These are phyloP conservation scores for Zelostemma sp. DNA, from an alignment of 1,140 invertebrate species.

Conservation along the genomic window DNA sequence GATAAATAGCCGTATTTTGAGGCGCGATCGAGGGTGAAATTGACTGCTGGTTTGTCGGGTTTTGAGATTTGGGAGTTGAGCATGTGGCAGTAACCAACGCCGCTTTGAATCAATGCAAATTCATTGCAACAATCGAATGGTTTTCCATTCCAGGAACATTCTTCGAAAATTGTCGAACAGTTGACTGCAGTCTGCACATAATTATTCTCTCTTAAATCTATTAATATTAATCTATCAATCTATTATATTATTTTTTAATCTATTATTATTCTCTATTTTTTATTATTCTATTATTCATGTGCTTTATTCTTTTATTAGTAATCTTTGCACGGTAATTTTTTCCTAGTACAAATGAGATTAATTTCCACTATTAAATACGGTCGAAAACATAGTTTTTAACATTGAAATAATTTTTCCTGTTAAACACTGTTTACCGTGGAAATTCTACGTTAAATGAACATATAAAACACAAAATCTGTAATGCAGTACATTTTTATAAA, in stretches of 20 bases:
- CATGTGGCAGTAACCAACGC: conserved; percentile 42
- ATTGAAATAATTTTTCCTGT: too few species aligned
- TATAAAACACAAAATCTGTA: neutral
- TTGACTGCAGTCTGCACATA: conserved; percentile 25
- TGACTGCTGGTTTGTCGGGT: neutral
- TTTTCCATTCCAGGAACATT: conserved; percentile 39
- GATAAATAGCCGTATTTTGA: conserved; percentile 26
- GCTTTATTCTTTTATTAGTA: too few species aligned
- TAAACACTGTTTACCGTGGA: too few species aligned
- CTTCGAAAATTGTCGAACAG: conserved; percentile 36
- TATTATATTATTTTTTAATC: neutral
- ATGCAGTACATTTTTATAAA: conserved; percentile 1
- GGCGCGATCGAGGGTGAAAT: conserved; percentile 32
- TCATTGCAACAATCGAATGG: conserved; percentile 48
- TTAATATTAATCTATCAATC: too few species aligned
- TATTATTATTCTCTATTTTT: neutral
- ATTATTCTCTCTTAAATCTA: neutral
- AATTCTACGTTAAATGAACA: neutral
- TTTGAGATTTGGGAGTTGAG: conserved; percentile 41
- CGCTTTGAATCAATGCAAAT: conserved; percentile 25
- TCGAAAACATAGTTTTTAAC: too few species aligned
- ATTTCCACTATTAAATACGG: too few species aligned
- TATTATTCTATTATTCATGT: too few species aligned
- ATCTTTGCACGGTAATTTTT: too few species aligned
- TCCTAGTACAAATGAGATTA: too few species aligned